Conservation (phyloP, 2,113 vertebrate genomes). For the Gavia stellata region DNA sequence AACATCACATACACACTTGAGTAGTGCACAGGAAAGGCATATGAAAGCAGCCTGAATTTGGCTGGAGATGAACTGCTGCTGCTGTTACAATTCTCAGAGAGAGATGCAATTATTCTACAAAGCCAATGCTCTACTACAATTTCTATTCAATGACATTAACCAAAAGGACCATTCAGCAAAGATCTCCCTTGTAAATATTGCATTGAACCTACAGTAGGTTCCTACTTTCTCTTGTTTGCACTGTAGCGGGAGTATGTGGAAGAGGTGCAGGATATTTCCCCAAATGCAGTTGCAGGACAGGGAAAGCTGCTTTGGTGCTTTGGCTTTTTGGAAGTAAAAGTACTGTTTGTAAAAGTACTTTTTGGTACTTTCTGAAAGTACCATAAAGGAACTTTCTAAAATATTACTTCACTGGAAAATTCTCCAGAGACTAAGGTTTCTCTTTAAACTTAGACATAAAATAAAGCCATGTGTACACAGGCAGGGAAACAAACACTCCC, state of each 20-base stretch:
- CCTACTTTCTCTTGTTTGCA: not conserved
- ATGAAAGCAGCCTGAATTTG: not conserved
- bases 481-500: not conserved
- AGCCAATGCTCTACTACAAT: not conserved
- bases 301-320: not conserved
- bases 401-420: not conserved
- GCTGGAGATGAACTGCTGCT: not conserved
- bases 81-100: not conserved
- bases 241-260: accelerated
- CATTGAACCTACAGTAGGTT: not conserved
- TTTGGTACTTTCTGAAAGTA: too few species aligned
- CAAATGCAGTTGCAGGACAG: not conserved
- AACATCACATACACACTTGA: not conserved
- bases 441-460: not conserved
- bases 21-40: not conserved
- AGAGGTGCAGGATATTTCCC: not conserved
- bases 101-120: not conserved
- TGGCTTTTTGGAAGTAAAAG: not conserved
- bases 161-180: not conserved
- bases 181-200: not conserved
- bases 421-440: not conserved
- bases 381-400: not conserved
- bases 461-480: not conserved
- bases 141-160: not conserved
- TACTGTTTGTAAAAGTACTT: too few species aligned